Evolutionary conservation across 2,113 vertebrate species (phyloP), one percentile per base, ranked within the genome.

Genomic region (Riparia riparia): DNA sequence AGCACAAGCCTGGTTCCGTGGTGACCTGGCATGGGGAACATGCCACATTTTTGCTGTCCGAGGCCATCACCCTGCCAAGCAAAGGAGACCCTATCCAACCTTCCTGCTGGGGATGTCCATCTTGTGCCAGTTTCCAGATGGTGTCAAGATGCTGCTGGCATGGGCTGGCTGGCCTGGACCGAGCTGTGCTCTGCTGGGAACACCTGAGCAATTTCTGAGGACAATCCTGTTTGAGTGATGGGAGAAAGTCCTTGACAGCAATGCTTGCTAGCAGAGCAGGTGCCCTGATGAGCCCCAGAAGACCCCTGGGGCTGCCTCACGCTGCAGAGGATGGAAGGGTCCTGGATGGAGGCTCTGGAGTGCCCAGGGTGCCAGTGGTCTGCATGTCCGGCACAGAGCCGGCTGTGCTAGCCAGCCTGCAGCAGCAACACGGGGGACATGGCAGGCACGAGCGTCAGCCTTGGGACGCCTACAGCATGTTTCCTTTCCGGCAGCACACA

Each of bases 401-500:
- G 0, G 61, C 70, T 49, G 28, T 60, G 81, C 53, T 89, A 66
- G 61, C 24, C 39, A 31, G 71, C 57, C n/a, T 2, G 5, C 9
- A 2, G 73, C 22, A 0, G 32, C 26, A 39, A n/a, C 56, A 45
- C 0, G 0, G 37, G 73, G 60, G 41, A 90, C 76, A 86, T 56
- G 69, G 26, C 93, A 95, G 41, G 25, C 49, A 2, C 12, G 49
- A 90, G 61, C 71, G 92, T 94, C 93, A 90, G 56, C 73, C 69
- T 11, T 4, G 25, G 82, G 69, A 94, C 88, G 22, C 96, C 96
- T 66, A 96, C 95, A 0, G 64, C 26, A 6, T 12, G 49, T 96
- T 96, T 95, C 95, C 93, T 94, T 95, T 93, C 47, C 96, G 74
- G 61, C 41, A 74, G 90, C 88, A 96, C 60, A 42, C 90, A 96